Evolutionary conservation across 2,888 invertebrate species (phyloP).

Genomic region (Andrena fulva): DNA sequence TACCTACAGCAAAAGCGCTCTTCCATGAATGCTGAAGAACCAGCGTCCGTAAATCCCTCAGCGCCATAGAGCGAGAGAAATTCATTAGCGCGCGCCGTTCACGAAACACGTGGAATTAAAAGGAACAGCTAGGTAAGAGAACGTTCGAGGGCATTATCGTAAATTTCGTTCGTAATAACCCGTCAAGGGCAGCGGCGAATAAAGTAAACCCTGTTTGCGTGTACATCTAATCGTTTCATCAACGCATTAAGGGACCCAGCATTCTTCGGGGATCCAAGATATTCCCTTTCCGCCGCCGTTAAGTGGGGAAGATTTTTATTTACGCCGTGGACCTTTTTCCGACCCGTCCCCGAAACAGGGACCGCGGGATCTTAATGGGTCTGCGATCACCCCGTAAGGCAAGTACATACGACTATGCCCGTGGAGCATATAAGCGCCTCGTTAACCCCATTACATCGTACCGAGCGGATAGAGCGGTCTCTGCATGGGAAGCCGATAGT

Average conservation of each 20-base stretch:
- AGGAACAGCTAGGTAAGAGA: not conserved
- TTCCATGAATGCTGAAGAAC: slow-evolving; percentile 6
- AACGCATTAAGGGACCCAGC: slow-evolving; percentile 31
- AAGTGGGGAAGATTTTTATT: not conserved
- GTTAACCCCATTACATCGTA: slow-evolving; percentile 39
- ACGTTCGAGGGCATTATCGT: slow-evolving; percentile 1
- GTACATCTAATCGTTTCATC: slow-evolving; percentile 55
- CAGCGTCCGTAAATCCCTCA: not conserved
- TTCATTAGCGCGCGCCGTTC: not conserved
- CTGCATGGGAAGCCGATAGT: slow-evolving; percentile 21
- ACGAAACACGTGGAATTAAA: not conserved
- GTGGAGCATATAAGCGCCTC: slow-evolving; percentile 4
- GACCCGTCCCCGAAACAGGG: not conserved
- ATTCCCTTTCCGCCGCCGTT: slow-evolving; percentile 10
- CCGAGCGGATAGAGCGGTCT: slow-evolving; percentile 32
- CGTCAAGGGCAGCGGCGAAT: slow-evolving; percentile 7
- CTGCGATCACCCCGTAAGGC: not conserved
- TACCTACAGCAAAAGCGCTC: slow-evolving; percentile 8
- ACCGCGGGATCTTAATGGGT: not conserved
- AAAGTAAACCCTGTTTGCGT: slow-evolving; percentile 24
- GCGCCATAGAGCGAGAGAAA: not conserved
- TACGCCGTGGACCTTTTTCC: not conserved
- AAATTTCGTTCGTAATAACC: slow-evolving; percentile 45
- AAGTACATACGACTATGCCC: not conserved
- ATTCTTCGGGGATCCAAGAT: slow-evolving; percentile 23